A percentile compares a stretch with the other conserved stretches of the same genome.
Evolutionary conservation across 2,888 invertebrate genomes (phyloP).

Genomic region (Eulithis testata): DNA sequence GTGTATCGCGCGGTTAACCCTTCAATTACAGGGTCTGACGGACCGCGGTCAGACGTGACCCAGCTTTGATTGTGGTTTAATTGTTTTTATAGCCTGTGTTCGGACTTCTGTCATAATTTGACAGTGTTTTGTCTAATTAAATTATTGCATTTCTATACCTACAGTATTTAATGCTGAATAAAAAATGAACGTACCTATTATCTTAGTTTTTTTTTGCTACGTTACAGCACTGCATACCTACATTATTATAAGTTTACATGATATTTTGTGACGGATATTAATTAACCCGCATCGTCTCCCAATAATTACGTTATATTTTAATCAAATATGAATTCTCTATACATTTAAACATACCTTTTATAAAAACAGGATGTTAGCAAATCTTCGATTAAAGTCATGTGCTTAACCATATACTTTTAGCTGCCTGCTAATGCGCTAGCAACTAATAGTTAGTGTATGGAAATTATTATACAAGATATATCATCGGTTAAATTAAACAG

Average conservation of each 20-base stretch:
- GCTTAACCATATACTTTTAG: conserved; percentile 23
- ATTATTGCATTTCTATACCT: too few relatives aligned
- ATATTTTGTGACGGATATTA: conserved; percentile 3
- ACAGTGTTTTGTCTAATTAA: conserved; percentile 2
- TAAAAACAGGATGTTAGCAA: conserved; percentile 28
- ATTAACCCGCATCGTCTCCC: neutral
- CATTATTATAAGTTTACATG: neutral
- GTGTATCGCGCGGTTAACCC: conserved; percentile 58
- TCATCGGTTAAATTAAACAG: conserved; percentile 19
- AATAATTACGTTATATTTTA: conserved; percentile 27
- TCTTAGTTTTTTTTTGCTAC: too few relatives aligned
- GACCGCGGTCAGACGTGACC: conserved; percentile 29
- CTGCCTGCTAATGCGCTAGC: conserved; percentile 27
- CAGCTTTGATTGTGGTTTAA: conserved; percentile 60
- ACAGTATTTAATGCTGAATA: too few relatives aligned
- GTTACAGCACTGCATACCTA: too few relatives aligned
- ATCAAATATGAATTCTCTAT: conserved; percentile 27
- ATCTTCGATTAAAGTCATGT: conserved; percentile 33
- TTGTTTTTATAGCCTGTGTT: conserved; percentile 59
- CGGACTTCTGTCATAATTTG: conserved; percentile 14
- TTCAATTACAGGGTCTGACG: conserved; percentile 61
- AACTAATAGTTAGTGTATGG: conserved; percentile 19
- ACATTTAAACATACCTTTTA: conserved; percentile 18
- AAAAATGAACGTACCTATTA: too few relatives aligned
- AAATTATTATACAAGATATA: conserved; percentile 24